phyloP scores from a whole-genome alignment of 1,140 invertebrate species.

The Brachionus calyciflorus region DNA sequence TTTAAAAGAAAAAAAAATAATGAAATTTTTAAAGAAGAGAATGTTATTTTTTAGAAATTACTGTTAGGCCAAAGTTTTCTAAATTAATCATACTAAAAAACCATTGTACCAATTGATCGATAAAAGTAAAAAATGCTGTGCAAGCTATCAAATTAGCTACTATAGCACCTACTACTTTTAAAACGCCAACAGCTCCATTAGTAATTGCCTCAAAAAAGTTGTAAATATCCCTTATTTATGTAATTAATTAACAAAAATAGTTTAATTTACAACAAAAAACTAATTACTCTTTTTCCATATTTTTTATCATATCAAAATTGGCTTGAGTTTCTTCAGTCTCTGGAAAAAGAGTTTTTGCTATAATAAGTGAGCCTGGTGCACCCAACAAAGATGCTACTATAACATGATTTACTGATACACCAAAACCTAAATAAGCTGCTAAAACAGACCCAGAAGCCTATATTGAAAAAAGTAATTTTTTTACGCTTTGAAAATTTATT shows the following conservation, averaged over 20 bases:
- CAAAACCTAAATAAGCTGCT: constrained; percentile 36
- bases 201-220: constrained; percentile 45
- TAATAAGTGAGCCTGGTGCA: constrained; percentile 48
- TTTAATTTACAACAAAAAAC: no score
- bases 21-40: constrained; percentile 10
- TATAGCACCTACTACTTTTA: constrained; percentile 44
- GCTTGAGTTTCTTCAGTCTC: constrained; percentile 43
- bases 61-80: constrained; percentile 34
- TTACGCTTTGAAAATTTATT: background rate
- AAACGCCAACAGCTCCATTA: background rate
- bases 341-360: constrained; percentile 49
- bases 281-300: constrained; percentile 25
- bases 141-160: constrained; percentile 48
- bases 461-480: background rate
- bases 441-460: constrained; percentile 37
- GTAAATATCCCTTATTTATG: constrained; percentile 1
- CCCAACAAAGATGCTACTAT: constrained; percentile 49
- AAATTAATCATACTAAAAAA: constrained; percentile 48
- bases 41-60: no score
- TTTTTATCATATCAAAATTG: constrained; percentile 14
- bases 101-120: constrained; percentile 50
- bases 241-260: no score
- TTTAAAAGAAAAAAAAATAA: background rate
- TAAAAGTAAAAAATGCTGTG: constrained; percentile 49
- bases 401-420: constrained; percentile 48